These are phyloP conservation scores for Cancer borealis DNA, from an alignment of 2,888 invertebrate genomes.

Conservation along the genomic window DNA sequence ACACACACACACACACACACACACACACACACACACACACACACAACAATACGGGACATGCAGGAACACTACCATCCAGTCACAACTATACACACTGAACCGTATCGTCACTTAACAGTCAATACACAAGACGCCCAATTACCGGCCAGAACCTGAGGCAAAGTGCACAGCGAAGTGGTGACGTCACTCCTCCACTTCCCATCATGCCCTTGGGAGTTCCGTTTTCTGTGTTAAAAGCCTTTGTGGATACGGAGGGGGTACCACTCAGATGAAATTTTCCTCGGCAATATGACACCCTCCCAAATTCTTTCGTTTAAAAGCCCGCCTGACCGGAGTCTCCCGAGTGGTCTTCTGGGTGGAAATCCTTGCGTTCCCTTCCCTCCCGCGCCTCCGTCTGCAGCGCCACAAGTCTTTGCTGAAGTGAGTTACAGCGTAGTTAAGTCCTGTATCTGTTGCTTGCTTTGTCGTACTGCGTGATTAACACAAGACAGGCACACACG, in stretches of 20 bases:
- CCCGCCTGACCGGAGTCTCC: conserved; percentile 20
- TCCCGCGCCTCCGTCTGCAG: not conserved
- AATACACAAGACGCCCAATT: not conserved
- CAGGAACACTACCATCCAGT: not conserved
- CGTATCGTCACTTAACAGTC: not conserved
- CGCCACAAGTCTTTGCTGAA: conserved; percentile 4
- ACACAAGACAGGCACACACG: not conserved
- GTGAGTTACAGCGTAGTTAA: conserved; percentile 15
- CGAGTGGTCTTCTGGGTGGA: not conserved
- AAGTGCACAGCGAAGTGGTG: conserved; percentile 8
- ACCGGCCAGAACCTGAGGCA: not conserved
- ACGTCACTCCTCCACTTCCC: conserved; percentile 35
- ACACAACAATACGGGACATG: not conserved
- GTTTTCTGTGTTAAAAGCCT: conserved; percentile 71
- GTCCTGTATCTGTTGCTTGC: conserved; percentile 2
- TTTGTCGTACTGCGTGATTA: conserved; percentile 3
- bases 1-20: not conserved
- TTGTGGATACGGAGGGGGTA: conserved; percentile 63
- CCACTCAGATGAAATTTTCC: conserved; percentile 58
- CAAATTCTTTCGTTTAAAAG: conserved; percentile 61
- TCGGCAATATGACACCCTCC: conserved; percentile 62
- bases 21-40: not conserved
- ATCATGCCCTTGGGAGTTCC: conserved; percentile 46
- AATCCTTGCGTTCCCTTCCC: not conserved
- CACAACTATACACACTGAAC: not conserved